Evolutionary conservation across 1,140 invertebrate species (phyloP), one percentile per base, ranked within the genome.

Genomic region (Apis florea): DNA sequence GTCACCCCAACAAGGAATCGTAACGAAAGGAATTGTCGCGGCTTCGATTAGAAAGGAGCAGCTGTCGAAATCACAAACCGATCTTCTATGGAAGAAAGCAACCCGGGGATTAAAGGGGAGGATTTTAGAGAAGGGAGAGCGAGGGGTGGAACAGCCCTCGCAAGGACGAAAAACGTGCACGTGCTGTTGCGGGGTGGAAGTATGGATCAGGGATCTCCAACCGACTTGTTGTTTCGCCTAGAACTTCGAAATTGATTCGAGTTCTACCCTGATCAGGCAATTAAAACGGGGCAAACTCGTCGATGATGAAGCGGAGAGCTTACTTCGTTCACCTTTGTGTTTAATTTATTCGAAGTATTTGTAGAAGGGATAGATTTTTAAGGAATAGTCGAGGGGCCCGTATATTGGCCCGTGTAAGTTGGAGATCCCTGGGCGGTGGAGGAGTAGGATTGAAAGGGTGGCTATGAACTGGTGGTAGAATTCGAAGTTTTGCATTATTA

Each of bases 121-220:
- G 56, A 58, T 24, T 49, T 40, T 19, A n/a, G 24, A 69, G 31
- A 63, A 72, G 54, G 71, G 47, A 59, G 66, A 73, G 9, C 69
- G 13, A 58, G 54, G 40, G 26, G 24, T 58, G 56, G 17, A n/a
- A 49, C 54, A 56, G 47, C 68, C 58, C 11, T 68, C 56, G n/a
- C 26, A 53, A 19, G 15, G 24, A 17, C 75, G 51, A 64, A 79
- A 83, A 80, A 75, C 56, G 61, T 12, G 63, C 82, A 78, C 83
- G 84, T 84, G 85, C 81, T 85, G 77, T 61, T 77, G 31, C 31
- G 49, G 85, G 81, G 81, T 82, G 56, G 78, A 54, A 72, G 76
- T 74, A n/a, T 19, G 3, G 15, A 53, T 26, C 71, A 51, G 61
- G 53, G 47, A 51, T 79, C 69, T 63, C 31, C 71, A 58, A 56